Percentiles rank a stretch among this genome's conserved stretches.
phyloP scores from a whole-genome alignment of 2,888 invertebrate genomes.

The Cosmia trapezina region DNA sequence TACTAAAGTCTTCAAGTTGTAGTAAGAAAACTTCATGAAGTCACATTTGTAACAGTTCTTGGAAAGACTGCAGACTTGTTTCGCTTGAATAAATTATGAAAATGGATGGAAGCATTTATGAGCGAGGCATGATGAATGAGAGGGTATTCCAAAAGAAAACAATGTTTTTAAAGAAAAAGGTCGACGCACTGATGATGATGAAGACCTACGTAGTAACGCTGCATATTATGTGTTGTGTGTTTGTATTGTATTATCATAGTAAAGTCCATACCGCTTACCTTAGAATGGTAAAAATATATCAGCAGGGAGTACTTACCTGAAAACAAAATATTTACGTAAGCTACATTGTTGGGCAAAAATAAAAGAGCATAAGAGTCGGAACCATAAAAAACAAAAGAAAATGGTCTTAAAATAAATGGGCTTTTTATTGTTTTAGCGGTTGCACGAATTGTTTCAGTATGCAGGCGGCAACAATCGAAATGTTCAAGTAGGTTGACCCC shows the following conservation, averaged over 20 bases:
- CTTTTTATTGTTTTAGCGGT: conserved; percentile 80
- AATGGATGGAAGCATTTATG: conserved; percentile 60
- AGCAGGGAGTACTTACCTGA: conserved; percentile 81
- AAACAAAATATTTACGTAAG: conserved; percentile 70
- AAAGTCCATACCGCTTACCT: conserved; percentile 22
- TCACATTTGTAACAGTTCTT: conserved; percentile 43
- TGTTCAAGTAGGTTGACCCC: conserved; percentile 81
- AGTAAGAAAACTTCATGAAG: conserved; percentile 52
- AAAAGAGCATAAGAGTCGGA: conserved; percentile 41
- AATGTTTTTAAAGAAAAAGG: conserved; percentile 56
- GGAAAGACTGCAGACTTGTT: conserved; percentile 53
- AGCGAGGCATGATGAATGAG: conserved; percentile 53
- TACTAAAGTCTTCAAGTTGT: conserved; percentile 42
- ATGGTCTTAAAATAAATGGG: conserved; percentile 48
- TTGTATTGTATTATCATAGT: conserved; percentile 10
- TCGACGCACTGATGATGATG: conserved; percentile 54
- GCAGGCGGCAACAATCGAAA: conserved; percentile 81
- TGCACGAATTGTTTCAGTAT: conserved; percentile 75
- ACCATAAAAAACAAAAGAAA: conserved; percentile 47
- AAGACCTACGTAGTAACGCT: conserved; percentile 25
- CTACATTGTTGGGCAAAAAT: conserved; percentile 37
- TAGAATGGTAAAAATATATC: conserved; percentile 28
- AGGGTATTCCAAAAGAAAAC: conserved; percentile 43
- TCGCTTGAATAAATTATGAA: conserved; percentile 60
- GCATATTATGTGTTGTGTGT: neutral